Evolutionary conservation across 2,797 vertebrate species (phyloP), one percentile per base, ranked within the genome.

Genomic region (Hydrocynus forskahlii): DNA sequence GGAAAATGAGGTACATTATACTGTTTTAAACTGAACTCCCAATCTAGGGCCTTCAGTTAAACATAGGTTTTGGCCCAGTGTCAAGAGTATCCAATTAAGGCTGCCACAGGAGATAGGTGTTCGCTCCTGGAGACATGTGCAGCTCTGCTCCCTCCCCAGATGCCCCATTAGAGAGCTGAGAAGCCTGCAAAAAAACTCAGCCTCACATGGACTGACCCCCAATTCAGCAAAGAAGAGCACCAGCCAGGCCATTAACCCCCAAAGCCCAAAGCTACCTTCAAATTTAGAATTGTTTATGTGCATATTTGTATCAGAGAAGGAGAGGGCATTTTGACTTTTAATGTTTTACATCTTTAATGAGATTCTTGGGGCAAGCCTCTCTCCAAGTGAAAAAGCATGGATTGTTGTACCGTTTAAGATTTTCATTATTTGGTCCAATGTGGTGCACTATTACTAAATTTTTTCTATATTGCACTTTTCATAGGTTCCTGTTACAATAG

Each of bases 221-320:
- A 89, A 93, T 92, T 92, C 86, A 73, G 78, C 84, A 88, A 88
- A 87, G 89, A 88, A 86, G 89, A 91, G 89, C 88, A 86, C 80
- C 86, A 83, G 86, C 85, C 78, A 71, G 79, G 80, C 85, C 87
- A 80, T 88, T 79, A 87, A 88, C 89, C 80, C 25, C 87, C 87
- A 86, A 87, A 89, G 91, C 87, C 87, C 86, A 89, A 73, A 86
- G 86, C 12, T 86, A 82, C 86, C 84, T 86, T 76, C 86, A 86
- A 73, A 89, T 87, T 87, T 87, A 80, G 76, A 85, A 87, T 72
- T 82, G 64, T 63, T 8, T 75, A n/a, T 69, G 25, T 29, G 77
- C 29, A 40, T 29, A 62, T 67, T 54, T 68, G 64, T 76, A 67
- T 17, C 12, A 14, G 25, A 0, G 25, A 19, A 35, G 19, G 48